phyloP scores from a whole-genome alignment of 1,140 invertebrate species.

The Acromyrmex heyeri region DNA sequence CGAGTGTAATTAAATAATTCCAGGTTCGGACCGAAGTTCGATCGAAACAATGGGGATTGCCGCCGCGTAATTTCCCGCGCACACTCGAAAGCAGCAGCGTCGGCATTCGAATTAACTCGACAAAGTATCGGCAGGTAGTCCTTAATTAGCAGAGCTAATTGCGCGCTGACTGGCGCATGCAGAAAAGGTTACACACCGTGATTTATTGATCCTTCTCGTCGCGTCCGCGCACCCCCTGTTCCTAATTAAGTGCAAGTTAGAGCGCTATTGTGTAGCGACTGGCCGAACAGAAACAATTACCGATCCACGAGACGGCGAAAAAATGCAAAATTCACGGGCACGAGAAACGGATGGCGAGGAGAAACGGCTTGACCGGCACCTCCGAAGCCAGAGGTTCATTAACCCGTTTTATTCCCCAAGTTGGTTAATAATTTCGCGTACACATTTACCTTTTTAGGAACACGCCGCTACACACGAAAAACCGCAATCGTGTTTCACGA shows the following conservation, averaged over 20 bases:
- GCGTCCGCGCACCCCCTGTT: conserved; percentile 66
- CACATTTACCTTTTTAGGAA: conserved; percentile 62
- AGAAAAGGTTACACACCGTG: conserved; percentile 79
- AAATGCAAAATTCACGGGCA: conserved; percentile 69
- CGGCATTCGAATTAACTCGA: conserved; percentile 80
- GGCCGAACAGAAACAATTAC: conserved; percentile 75
- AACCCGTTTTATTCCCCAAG: conserved; percentile 57
- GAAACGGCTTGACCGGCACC: conserved; percentile 44
- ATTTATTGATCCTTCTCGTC: conserved; percentile 78
- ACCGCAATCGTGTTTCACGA: conserved; percentile 53
- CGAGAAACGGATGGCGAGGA: conserved; percentile 10
- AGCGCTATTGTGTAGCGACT: conserved; percentile 72
- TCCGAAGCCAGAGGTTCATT: conserved; percentile 64
- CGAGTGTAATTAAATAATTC: conserved; percentile 70
- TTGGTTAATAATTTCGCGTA: conserved; percentile 23
- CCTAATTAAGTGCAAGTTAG: conserved; percentile 80
- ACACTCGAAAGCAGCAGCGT: conserved; percentile 46
- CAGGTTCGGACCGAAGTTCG: conserved; percentile 35
- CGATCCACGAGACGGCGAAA: conserved; percentile 63
- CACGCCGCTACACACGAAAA: conserved; percentile 6
- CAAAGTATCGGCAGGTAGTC: conserved; percentile 81
- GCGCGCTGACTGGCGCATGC: conserved; percentile 76
- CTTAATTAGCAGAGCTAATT: conserved; percentile 83
- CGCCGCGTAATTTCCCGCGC: conserved; percentile 47
- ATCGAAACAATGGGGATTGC: conserved; percentile 62